Evolutionary conservation across 2,113 vertebrate species (phyloP).

Genomic region (Oncorhynchus mykiss): DNA sequence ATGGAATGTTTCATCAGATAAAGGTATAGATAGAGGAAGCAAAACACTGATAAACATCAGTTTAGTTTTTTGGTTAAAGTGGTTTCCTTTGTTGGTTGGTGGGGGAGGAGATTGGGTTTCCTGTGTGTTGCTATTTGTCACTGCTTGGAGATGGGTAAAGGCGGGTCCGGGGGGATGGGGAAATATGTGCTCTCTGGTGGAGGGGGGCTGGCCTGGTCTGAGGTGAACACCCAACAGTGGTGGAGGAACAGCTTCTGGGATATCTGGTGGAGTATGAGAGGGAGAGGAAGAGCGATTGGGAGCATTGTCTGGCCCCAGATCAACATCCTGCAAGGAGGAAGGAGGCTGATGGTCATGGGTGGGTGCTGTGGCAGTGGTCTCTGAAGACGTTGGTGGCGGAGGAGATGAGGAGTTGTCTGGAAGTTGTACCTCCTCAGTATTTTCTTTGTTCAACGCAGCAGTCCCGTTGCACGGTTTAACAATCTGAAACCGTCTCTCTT

Average conservation of each 20-base stretch:
- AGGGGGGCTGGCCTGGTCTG: background rate
- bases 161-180: background rate
- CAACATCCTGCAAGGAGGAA: background rate
- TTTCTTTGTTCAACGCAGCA: background rate
- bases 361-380: background rate
- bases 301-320: background rate
- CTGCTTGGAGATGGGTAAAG: background rate
- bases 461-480: conserved; percentile 18
- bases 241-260: background rate
- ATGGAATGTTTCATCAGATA: no score
- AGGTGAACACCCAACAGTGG: background rate
- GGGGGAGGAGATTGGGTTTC: conserved; percentile 2
- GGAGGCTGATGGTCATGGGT: background rate
- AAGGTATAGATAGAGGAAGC: background rate
- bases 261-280: background rate
- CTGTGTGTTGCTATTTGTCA: background rate
- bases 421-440: background rate
- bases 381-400: background rate
- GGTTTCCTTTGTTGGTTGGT: conserved; percentile 2
- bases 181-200: background rate
- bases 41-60: no score
- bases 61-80: background rate
- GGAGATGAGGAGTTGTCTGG: background rate
- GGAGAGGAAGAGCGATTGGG: background rate
- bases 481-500: background rate